These are phyloP conservation scores for Anarrhichthys ocellatus DNA, from an alignment of 2,113 vertebrate genomes.

Conservation along the genomic window DNA sequence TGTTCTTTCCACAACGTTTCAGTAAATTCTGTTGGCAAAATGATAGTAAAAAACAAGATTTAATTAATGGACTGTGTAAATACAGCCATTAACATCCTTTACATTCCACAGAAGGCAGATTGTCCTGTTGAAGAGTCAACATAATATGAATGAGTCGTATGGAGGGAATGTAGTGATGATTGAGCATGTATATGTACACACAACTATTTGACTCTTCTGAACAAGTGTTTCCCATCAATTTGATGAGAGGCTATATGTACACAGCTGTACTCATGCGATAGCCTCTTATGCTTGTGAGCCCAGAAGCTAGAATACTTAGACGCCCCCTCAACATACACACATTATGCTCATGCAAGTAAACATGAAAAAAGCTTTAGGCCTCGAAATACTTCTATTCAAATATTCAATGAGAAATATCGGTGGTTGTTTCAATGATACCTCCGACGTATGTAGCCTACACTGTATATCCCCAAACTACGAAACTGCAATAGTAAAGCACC, in stretches of 20 bases:
- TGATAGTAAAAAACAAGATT: neutral
- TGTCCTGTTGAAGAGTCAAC: neutral
- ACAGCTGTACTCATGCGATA: conserved; percentile 60
- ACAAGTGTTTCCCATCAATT: conserved; percentile 55
- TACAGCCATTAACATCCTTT: neutral
- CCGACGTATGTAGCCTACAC: neutral
- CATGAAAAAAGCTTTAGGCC: conserved; percentile 21
- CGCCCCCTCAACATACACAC: conserved; percentile 40
- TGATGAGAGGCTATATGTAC: conserved; percentile 50
- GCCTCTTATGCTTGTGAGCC: conserved; percentile 39
- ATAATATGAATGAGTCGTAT: conserved; percentile 3
- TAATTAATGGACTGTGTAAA: neutral
- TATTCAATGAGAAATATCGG: rapidly evolving
- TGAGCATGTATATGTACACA: conserved; percentile 4
- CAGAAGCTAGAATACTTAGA: conserved; percentile 39
- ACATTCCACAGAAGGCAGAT: neutral
- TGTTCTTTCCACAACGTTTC: neutral
- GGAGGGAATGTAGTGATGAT: conserved; percentile 15
- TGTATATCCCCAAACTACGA: neutral
- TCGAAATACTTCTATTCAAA: conserved; percentile 1
- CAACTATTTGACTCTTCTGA: conserved; percentile 45
- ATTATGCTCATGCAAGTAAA: conserved; percentile 40
- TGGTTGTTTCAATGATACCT: neutral
- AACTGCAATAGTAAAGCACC: neutral
- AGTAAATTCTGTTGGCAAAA: neutral